Percentiles rank a stretch among this genome's conserved stretches.
These are phyloP conservation scores for Aythya baeri DNA, from an alignment of 2,113 vertebrate species.

Conservation along the genomic window DNA sequence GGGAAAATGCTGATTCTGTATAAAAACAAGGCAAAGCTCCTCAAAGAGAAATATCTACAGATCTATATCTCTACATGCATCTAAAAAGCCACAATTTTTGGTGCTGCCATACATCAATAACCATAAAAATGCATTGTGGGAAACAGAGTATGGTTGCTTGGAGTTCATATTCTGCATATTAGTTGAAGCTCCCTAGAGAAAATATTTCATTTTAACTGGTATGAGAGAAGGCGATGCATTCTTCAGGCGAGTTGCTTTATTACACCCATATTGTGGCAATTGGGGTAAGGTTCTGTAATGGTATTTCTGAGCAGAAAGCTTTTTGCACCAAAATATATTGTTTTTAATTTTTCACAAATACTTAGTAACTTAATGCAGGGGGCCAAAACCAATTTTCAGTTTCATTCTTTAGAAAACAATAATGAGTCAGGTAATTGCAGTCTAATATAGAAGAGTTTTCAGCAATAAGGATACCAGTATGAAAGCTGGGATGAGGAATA, in stretches of 20 bases:
- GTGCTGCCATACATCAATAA: background rate
- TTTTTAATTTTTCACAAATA: background rate
- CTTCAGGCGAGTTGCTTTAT: background rate
- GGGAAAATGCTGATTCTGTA: background rate
- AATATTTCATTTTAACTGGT: background rate
- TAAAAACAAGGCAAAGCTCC: background rate
- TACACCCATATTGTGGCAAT: background rate
- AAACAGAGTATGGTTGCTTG: background rate
- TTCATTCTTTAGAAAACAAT: background rate
- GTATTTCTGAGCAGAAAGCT: fast-evolving
- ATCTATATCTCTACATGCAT: background rate
- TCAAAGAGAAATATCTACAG: background rate
- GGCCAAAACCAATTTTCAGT: background rate
- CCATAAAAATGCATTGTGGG: background rate
- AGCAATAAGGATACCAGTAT: background rate
- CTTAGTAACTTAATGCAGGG: background rate
- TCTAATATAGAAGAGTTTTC: background rate
- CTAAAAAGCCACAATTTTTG: background rate
- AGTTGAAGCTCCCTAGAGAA: background rate
- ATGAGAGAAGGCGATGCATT: background rate
- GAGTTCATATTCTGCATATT: background rate
- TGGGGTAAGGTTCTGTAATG: background rate
- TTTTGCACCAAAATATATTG: background rate
- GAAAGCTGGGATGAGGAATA: background rate
- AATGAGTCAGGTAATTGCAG: background rate